A percentile compares a stretch with the other conserved stretches of the same genome.
These are phyloP conservation scores for Bruchidius siliquastri DNA, from an alignment of 2,888 invertebrate species.

Conservation along the genomic window DNA sequence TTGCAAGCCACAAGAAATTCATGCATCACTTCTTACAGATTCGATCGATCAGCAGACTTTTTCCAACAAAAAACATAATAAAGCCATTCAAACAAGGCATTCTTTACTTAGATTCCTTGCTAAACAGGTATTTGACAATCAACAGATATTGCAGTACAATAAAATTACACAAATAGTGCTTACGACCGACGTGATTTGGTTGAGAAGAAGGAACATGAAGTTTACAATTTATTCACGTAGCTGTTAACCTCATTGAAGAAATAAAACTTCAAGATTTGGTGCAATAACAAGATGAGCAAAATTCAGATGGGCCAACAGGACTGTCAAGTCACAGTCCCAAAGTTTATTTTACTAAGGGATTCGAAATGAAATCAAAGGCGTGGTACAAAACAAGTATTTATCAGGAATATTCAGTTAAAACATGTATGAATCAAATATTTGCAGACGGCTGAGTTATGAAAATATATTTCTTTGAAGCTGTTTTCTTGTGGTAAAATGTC, in stretches of 20 bases:
- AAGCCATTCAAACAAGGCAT: neutral
- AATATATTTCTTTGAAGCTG: too few relatives aligned
- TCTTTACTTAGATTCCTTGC: neutral
- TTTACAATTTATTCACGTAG: neutral
- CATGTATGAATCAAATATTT: too few relatives aligned
- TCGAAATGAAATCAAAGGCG: too few relatives aligned
- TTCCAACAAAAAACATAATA: neutral
- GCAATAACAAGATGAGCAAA: neutral
- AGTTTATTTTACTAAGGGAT: too few relatives aligned
- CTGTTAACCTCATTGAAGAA: neutral
- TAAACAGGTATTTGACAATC: neutral
- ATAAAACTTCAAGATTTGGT: neutral
- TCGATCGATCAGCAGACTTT: neutral
- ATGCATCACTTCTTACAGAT: neutral
- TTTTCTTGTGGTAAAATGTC: too few relatives aligned
- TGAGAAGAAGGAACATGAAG: neutral
- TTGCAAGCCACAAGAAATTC: neutral
- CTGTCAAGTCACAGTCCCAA: too few relatives aligned
- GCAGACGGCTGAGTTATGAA: too few relatives aligned
- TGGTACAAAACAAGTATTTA: too few relatives aligned
- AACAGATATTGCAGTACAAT: neutral
- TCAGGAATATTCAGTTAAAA: too few relatives aligned
- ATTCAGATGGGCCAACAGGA: too few relatives aligned
- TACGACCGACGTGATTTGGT: neutral
- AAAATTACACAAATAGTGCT: neutral